Percentiles rank a stretch among this genome's conserved stretches.
Evolutionary conservation across 2,113 vertebrate species (phyloP).

Genomic region (Thryonomys swinderianus): DNA sequence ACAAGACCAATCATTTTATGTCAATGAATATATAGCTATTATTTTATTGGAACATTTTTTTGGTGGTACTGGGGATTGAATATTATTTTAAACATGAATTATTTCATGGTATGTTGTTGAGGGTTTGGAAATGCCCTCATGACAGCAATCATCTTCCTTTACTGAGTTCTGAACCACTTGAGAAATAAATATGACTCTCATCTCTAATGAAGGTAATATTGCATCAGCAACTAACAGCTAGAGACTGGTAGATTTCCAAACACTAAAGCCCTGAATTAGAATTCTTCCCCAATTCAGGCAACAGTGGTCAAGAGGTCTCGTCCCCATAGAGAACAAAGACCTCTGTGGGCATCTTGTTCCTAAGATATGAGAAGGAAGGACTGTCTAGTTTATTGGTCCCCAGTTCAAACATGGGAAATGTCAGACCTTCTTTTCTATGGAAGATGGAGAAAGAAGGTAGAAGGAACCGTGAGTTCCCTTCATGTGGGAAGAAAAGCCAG

Average conservation of each 20-base stretch:
- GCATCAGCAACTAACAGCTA: neutral
- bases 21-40: no score
- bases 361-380: neutral
- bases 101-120: neutral
- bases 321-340: fast-evolving
- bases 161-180: neutral
- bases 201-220: neutral
- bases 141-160: neutral
- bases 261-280: neutral
- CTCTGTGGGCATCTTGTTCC: neutral
- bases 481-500: neutral
- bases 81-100: conserved; percentile 6
- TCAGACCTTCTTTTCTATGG: neutral
- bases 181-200: neutral
- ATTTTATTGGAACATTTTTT: no score
- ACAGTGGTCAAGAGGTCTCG: neutral
- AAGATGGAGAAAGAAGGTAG: fast-evolving
- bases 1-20: no score
- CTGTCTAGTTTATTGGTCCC: neutral
- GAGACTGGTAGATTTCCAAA: neutral
- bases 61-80: no score
- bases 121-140: neutral
- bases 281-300: neutral
- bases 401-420: neutral
- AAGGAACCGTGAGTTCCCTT: neutral